Evolutionary conservation across 2,888 invertebrate genomes (phyloP), one percentile per base, ranked within the genome.

Genomic region (Drosophila ustulata): DNA sequence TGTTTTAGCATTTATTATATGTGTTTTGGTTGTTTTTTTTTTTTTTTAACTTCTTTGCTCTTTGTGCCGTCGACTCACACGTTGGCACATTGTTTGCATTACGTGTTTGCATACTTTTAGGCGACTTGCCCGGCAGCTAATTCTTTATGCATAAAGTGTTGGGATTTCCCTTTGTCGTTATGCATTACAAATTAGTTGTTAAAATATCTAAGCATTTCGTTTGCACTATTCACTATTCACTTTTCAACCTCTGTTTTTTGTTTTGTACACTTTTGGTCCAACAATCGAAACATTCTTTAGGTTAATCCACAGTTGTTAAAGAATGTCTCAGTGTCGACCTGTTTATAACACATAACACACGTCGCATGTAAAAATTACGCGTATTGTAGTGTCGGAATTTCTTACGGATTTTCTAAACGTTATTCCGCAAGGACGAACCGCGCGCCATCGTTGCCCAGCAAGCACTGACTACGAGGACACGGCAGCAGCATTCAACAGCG

Each of bases 231-330:
- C n/a, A n/a, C n/a, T n/a, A n/a, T n/a, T 47, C 26, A 46, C 55
- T 66, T 61, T 46, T 66, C 23, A 47, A 66, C 51, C 46, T 49
- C 7, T 25, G 5, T 9, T 47, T 67, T 47, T 58, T 8, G 30
- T 5, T 8, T 47, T 34, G 11, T 45, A 39, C 39, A 4, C 23
- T n/a, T 23, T 52, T 47, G 56, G 43, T 41, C 47, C 56, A 43
- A 47, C 26, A 51, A 49, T 51, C 39, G 57, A 77, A 72, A 69
- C 82, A 84, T 80, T 78, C 82, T 82, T 84, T 75, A 80, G 71
- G 71, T 64, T 85, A 86, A 87, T 86, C 88, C 87, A 84, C 77
- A 79, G 76, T 77, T 72, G 80, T 47, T 66, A 88, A 88, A 79
- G 79, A 86, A 88, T 86, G 84, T 67, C 74, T 50, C 66, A 11